Evolutionary conservation across 2,797 vertebrate species (phyloP).

Genomic region (Aldrovandia affinis): DNA sequence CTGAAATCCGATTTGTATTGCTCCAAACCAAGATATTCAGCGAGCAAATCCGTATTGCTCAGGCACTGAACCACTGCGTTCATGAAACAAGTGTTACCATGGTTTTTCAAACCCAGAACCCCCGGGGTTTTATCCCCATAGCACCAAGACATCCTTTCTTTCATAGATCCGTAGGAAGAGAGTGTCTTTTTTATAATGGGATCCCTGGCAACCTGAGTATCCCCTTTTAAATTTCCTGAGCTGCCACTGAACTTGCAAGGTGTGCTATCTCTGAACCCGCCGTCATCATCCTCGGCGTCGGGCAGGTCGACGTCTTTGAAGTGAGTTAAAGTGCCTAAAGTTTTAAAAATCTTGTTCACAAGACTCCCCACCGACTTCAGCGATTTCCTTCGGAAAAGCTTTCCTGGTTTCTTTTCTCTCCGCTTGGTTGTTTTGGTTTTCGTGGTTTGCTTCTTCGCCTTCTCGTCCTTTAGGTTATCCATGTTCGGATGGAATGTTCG

Average conservation of each 20-base stretch:
- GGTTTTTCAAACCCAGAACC: slow-evolving; percentile 87
- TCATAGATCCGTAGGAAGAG: slow-evolving; percentile 61
- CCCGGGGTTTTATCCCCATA: slow-evolving; percentile 80
- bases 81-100: slow-evolving; percentile 97
- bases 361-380: slow-evolving; percentile 76
- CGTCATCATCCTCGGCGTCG: slow-evolving; percentile 77
- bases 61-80: slow-evolving; percentile 95
- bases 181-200: slow-evolving; percentile 54
- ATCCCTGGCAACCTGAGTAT: slow-evolving; percentile 46
- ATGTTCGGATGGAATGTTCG: no score
- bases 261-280: slow-evolving; percentile 70
- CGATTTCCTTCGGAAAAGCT: slow-evolving; percentile 65
- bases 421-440: slow-evolving; percentile 59
- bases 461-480: slow-evolving; percentile 40
- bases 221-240: slow-evolving; percentile 50
- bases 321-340: slow-evolving; percentile 80
- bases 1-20: slow-evolving; percentile 69
- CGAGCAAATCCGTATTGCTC: slow-evolving; percentile 93
- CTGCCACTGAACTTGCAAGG: slow-evolving; percentile 49
- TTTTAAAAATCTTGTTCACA: slow-evolving; percentile 80
- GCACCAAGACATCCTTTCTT: slow-evolving; percentile 67
- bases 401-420: slow-evolving; percentile 60
- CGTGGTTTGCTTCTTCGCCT: slow-evolving; percentile 51
- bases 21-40: slow-evolving; percentile 86
- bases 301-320: slow-evolving; percentile 66